Evolutionary conservation across 2,113 vertebrate genomes (phyloP).

Genomic region (Oenanthe melanoleuca): DNA sequence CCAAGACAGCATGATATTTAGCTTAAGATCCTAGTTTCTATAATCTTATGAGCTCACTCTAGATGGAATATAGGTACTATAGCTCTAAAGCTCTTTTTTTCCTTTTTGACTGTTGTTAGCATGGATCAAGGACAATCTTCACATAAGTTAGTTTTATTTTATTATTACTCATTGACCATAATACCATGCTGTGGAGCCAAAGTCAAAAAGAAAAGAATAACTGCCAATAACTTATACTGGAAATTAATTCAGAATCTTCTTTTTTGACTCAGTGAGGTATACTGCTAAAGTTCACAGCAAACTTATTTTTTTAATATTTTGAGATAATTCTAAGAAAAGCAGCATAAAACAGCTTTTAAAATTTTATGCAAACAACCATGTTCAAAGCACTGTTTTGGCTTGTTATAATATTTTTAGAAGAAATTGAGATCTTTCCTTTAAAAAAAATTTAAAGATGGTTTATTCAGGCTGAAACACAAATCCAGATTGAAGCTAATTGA

Average conservation of each 20-base stretch:
- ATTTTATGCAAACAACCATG: background rate
- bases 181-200: background rate
- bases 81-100: background rate
- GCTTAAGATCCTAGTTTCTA: background rate
- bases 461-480: background rate
- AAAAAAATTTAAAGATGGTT: background rate
- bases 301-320: background rate
- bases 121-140: background rate
- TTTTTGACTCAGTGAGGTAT: background rate
- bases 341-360: background rate
- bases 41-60: background rate
- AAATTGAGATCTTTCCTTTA: background rate
- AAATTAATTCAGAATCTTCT: background rate
- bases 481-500: background rate
- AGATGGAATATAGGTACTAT: background rate
- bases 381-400: background rate
- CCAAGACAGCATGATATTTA: background rate
- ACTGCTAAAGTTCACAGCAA: rapidly evolving
- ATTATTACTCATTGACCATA: background rate
- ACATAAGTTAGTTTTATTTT: background rate
- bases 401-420: background rate
- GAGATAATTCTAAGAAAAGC: background rate
- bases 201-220: background rate
- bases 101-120: background rate
- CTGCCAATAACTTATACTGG: background rate